Conservation (phyloP, 2,113 vertebrate genomes). For the Nyctereutes procyonoides region DNA sequence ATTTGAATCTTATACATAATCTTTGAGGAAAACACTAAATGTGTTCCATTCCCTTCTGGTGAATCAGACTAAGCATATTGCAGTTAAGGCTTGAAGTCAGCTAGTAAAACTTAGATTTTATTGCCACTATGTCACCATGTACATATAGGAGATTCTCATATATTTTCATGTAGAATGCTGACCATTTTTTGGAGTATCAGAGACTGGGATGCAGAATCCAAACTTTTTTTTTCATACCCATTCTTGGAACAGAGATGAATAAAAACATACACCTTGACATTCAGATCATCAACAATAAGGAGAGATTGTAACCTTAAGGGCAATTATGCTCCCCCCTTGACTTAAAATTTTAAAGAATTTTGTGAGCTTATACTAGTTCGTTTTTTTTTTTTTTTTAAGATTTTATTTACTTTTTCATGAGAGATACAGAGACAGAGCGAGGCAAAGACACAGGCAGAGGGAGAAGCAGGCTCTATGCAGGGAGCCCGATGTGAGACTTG, state of each 20-base stretch:
- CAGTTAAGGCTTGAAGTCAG: neutral
- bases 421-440: too few relatives aligned
- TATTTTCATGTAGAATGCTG: neutral
- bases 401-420: too few relatives aligned
- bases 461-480: too few relatives aligned
- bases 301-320: neutral
- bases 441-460: neutral
- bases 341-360: slow-evolving; percentile 4
- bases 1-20: neutral
- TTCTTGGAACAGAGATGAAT: slow-evolving; percentile 1
- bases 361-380: neutral
- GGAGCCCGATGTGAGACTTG: too few relatives aligned
- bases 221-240: neutral
- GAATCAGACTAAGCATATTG: neutral
- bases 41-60: neutral
- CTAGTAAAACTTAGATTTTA: slow-evolving; percentile 24
- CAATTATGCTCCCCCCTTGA: neutral
- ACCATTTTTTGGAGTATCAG: neutral
- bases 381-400: too few relatives aligned
- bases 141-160: neutral
- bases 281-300: neutral
- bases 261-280: neutral
- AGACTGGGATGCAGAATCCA: neutral
- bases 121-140: neutral
- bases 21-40: slow-evolving; percentile 43